Conservation (phyloP, 2,888 invertebrate species). For the Ceramica pisi region DNA sequence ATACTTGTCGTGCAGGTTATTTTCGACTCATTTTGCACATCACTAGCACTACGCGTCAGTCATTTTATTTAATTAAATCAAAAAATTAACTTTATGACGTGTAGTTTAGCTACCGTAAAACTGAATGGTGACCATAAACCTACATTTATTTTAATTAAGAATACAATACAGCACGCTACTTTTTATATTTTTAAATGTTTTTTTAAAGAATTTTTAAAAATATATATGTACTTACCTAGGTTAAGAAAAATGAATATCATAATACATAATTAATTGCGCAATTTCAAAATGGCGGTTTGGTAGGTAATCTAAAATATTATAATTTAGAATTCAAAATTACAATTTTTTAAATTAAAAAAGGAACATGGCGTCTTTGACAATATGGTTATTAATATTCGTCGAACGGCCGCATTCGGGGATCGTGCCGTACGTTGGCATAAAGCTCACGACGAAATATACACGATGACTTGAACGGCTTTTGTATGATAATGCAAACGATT, state of each 20-base stretch:
- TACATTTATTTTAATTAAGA: conserved; percentile 33
- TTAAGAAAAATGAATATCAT: too few species aligned
- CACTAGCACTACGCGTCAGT: not conserved
- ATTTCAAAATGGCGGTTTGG: not conserved
- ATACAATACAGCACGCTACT: too few species aligned
- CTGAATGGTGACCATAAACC: conserved; percentile 25
- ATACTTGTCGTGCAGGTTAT: not conserved
- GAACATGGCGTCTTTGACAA: conserved; percentile 1
- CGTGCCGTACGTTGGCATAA: conserved; percentile 48
- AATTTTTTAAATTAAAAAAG: too few species aligned
- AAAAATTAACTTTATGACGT: conserved; percentile 17
- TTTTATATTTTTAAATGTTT: too few species aligned
- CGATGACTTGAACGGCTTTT: conserved; percentile 60
- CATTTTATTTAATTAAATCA: conserved; percentile 20
- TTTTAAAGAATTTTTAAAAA: too few species aligned
- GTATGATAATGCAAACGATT: conserved; percentile 61
- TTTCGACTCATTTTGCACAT: conserved; percentile 34
- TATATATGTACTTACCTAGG: too few species aligned
- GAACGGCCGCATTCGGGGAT: conserved; percentile 47
- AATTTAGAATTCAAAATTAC: conserved; percentile 2
- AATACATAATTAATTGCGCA: not conserved
- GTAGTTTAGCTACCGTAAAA: conserved; percentile 42
- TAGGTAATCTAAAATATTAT: not conserved
- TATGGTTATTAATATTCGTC: conserved; percentile 50
- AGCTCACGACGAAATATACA: conserved; percentile 58